phyloP scores from a whole-genome alignment of 1,140 invertebrate species.

The Bombus superbus region DNA sequence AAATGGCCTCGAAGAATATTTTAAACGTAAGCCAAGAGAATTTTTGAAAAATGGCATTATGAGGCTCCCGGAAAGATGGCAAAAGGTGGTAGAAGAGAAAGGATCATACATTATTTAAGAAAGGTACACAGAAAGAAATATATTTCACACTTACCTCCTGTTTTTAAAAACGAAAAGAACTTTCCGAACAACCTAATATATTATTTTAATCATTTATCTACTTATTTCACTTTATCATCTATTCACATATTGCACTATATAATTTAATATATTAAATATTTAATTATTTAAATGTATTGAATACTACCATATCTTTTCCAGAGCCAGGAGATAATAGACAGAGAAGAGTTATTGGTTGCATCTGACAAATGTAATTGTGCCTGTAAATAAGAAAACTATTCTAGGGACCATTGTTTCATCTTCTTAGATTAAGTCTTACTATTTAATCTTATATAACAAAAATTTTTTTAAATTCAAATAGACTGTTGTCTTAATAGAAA shows the following conservation, averaged over 20 bases:
- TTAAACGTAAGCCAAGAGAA: no score
- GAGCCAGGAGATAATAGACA: slow-evolving; percentile 12
- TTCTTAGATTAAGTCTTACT: neutral
- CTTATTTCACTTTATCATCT: neutral
- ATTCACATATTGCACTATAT: neutral
- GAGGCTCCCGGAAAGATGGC: no score
- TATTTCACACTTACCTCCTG: neutral
- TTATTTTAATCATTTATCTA: neutral
- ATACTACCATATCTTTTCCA: slow-evolving; percentile 13
- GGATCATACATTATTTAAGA: neutral
- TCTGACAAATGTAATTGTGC: neutral
- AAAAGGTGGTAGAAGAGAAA: no score
- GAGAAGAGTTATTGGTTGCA: slow-evolving; percentile 18
- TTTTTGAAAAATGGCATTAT: no score
- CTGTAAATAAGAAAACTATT: neutral
- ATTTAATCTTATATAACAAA: neutral
- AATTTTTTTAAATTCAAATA: neutral
- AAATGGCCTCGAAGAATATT: no score
- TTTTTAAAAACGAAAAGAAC: neutral
- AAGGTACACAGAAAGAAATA: no score
- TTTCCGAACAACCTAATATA: neutral
- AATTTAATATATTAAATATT: neutral
- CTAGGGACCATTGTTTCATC: neutral
- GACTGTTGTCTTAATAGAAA: neutral
- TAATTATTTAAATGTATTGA: neutral